Evolutionary conservation across 2,797 vertebrate species (phyloP).

Genomic region (Octomys mimax): DNA sequence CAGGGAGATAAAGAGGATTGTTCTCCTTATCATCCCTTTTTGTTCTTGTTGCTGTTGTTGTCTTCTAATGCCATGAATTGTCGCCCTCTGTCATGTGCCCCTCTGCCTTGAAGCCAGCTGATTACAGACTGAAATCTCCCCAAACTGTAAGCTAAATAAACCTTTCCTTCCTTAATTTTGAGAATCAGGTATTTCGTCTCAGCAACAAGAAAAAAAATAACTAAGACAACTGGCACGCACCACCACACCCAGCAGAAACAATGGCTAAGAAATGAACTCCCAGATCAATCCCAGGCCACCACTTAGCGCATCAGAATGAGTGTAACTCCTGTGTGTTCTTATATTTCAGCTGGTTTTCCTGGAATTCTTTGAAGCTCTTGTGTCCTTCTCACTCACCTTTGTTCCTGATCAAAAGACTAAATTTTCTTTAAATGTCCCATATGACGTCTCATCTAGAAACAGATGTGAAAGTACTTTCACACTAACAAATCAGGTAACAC

Average conservation of each 20-base stretch:
- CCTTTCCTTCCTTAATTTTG: too few species aligned
- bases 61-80: too few species aligned
- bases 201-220: too few species aligned
- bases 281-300: accelerated
- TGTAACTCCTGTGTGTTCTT: conserved; percentile 54
- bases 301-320: background rate
- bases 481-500: conserved; percentile 53
- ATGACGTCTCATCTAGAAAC: accelerated
- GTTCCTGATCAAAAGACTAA: conserved; percentile 76
- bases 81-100: too few species aligned
- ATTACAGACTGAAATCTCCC: too few species aligned
- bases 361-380: conserved; percentile 95
- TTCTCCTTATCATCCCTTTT: too few species aligned
- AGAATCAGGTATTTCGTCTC: too few species aligned
- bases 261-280: background rate
- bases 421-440: conserved; percentile 32
- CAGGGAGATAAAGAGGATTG: too few species aligned
- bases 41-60: too few species aligned
- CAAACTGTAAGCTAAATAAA: too few species aligned
- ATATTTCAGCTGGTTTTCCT: conserved; percentile 94
- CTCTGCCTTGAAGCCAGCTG: too few species aligned
- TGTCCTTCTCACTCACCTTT: conserved; percentile 91
- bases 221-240: too few species aligned
- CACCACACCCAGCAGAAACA: background rate
- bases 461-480: background rate